phyloP scores from a whole-genome alignment of 2,888 invertebrate species.

The Tuta absoluta region DNA sequence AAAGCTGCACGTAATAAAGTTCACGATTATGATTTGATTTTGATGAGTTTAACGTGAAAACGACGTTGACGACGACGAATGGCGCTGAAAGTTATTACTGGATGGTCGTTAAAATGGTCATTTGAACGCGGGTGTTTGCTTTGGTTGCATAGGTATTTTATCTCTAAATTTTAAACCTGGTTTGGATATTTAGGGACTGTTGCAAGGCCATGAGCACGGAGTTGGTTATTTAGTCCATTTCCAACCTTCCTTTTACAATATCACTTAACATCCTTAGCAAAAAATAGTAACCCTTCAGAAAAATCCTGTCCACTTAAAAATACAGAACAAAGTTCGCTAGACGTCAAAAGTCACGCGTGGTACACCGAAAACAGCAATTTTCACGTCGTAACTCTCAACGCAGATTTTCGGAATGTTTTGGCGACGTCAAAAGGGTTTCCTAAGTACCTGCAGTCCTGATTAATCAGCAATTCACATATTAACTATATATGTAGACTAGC shows the following conservation, averaged over 20 bases:
- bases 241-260: background rate
- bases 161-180: too few species aligned
- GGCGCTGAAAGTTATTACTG: background rate
- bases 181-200: too few species aligned
- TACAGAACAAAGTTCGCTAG: background rate
- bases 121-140: background rate
- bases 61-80: background rate
- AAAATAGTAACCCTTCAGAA: background rate
- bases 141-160: background rate
- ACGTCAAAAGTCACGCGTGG: background rate
- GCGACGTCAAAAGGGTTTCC: slow-evolving; percentile 19
- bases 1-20: background rate
- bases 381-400: background rate
- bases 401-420: background rate
- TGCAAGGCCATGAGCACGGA: too few species aligned
- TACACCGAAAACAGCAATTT: background rate
- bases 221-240: too few species aligned
- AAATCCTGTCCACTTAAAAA: background rate
- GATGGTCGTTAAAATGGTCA: background rate
- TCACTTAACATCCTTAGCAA: background rate
- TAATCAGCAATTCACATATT: too few species aligned
- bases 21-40: background rate
- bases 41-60: background rate
- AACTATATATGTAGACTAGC: too few species aligned
- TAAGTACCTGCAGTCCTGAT: slow-evolving; percentile 11